These are phyloP conservation scores for Emydocephalus ijimae DNA, from an alignment of 2,113 vertebrate species.

Conservation along the genomic window DNA sequence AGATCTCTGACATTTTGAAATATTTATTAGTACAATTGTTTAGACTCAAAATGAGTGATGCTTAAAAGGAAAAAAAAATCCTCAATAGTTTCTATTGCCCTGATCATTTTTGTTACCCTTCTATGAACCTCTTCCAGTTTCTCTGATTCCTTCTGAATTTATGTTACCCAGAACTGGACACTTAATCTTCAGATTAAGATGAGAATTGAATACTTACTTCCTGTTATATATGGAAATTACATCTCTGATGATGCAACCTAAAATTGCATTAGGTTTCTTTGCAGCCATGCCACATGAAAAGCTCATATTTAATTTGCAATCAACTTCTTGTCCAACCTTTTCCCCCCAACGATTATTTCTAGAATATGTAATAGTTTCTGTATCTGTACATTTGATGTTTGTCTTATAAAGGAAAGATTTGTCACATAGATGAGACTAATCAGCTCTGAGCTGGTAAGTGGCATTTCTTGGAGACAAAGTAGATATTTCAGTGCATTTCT, in stretches of 20 bases:
- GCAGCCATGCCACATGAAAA: neutral
- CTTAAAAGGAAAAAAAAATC: constrained; percentile 59
- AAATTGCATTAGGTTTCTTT: neutral
- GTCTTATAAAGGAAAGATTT: neutral
- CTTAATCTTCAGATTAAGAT: neutral
- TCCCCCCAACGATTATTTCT: neutral
- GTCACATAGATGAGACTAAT: neutral
- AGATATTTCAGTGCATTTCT: neutral
- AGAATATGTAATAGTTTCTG: neutral
- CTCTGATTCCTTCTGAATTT: neutral
- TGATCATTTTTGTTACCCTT: neutral
- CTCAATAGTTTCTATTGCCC: constrained; percentile 8
- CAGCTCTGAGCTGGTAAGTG: neutral
- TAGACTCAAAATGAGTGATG: constrained; percentile 52
- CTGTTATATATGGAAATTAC: neutral
- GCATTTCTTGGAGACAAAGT: neutral
- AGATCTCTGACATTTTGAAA: constrained; percentile 70
- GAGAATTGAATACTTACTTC: neutral
- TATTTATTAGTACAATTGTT: constrained; percentile 70
- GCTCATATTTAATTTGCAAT: neutral
- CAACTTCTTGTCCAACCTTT: neutral
- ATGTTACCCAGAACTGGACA: neutral
- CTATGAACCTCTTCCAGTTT: neutral
- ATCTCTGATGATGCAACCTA: neutral
- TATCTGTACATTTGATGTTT: neutral